A percentile compares a stretch with the other conserved stretches of the same genome.
These are phyloP conservation scores for Pheosia gnoma DNA, from an alignment of 2,888 invertebrate species.

Conservation along the genomic window DNA sequence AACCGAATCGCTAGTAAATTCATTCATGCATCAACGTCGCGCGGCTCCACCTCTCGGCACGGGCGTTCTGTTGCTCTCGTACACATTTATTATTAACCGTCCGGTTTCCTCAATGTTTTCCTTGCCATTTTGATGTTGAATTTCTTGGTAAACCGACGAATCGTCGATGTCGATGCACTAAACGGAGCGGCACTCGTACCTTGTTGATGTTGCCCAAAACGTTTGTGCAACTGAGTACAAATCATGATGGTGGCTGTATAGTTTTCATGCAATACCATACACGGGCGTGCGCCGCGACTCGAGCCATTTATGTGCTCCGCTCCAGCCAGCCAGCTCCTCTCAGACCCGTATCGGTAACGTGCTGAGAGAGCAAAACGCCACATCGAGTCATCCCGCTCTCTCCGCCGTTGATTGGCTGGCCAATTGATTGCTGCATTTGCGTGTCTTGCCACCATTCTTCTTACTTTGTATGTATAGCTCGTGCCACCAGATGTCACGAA, in stretches of 20 bases:
- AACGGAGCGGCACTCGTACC: conserved; percentile 3
- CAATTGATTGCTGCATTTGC: conserved; percentile 20
- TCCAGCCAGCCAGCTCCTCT: background rate
- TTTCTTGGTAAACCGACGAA: background rate
- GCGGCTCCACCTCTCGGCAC: background rate
- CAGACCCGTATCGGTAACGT: conserved; percentile 11
- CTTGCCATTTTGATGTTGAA: background rate
- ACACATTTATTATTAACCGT: conserved; percentile 5
- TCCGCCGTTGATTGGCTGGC: conserved; percentile 17
- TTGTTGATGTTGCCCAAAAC: conserved; percentile 6
- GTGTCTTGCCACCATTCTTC: conserved; percentile 9
- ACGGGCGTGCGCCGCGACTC: conserved; percentile 9
- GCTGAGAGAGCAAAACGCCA: conserved; percentile 17
- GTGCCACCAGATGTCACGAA: conserved; percentile 4
- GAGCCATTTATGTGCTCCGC: conserved; percentile 12
- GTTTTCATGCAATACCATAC: conserved; percentile 17
- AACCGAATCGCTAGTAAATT: background rate
- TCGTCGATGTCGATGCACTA: background rate
- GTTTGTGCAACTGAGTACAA: conserved; percentile 6
- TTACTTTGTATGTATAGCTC: conserved; percentile 3
- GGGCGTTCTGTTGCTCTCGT: background rate
- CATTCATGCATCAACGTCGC: background rate
- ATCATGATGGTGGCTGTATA: conserved; percentile 7
- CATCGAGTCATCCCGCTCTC: conserved; percentile 20
- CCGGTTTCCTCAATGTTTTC: conserved; percentile 7